Conservation (phyloP, 37 sponge, comb jelly and placozoan species). For the Haliclona indistincta region DNA sequence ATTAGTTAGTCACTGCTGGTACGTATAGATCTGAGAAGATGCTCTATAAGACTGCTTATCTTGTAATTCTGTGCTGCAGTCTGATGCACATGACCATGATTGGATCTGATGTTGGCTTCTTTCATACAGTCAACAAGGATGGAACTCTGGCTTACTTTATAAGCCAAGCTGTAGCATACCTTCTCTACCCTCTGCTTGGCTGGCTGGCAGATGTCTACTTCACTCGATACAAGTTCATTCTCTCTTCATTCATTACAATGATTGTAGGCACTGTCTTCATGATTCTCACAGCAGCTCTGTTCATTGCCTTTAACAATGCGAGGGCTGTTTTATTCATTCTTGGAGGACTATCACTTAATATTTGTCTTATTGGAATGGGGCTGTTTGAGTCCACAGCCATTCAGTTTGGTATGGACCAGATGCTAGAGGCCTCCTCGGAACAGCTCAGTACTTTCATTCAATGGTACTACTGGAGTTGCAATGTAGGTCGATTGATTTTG, state of each 20-base stretch:
- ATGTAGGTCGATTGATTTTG: too few relatives aligned
- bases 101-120: too few relatives aligned
- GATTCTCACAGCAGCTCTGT: not conserved
- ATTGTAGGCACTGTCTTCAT: not conserved
- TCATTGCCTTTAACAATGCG: too few relatives aligned
- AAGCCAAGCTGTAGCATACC: too few relatives aligned
- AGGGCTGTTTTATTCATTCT: not conserved
- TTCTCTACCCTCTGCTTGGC: not conserved
- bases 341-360: not conserved
- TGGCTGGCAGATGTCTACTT: not conserved
- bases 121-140: too few relatives aligned
- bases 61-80: too few relatives aligned
- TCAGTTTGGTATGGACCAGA: slow-evolving; percentile 1
- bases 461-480: slow-evolving; percentile 1
- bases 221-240: slow-evolving; percentile 3
- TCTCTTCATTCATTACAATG: too few relatives aligned
- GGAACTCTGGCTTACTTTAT: too few relatives aligned
- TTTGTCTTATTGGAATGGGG: not conserved
- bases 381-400: slow-evolving; percentile 1
- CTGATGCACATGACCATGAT: too few relatives aligned
- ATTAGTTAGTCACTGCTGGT: too few relatives aligned
- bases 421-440: not conserved
- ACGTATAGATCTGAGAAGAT: too few relatives aligned
- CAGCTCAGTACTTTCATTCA: slow-evolving; percentile 5
- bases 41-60: too few relatives aligned